Evolutionary conservation across 2,113 vertebrate species (phyloP), one percentile per base, ranked within the genome.

Genomic region (Herpailurus yagouaroundi): DNA sequence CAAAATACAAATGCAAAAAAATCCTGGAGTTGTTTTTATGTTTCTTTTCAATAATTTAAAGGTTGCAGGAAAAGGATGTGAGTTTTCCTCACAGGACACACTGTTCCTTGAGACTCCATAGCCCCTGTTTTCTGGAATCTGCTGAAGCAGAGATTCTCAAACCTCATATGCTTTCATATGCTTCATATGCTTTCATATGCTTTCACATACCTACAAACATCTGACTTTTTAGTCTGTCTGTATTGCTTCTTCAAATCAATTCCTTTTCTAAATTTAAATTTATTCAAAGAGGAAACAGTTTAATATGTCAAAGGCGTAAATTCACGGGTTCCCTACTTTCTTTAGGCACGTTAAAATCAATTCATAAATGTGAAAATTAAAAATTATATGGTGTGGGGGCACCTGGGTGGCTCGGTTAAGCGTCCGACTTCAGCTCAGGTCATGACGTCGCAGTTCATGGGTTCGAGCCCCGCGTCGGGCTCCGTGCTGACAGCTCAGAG

Each of bases 231-330:
- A 10, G 69, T 66, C 81, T 31, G 16, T 77, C 95, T 76, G 18
- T 50, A 74, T 60, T 16, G 21, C 36, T 66, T 97, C 36, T 66
- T 97, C 76, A n/a, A 60, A 85, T 95, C 82, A 77, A 66, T 80
- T 84, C 21, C 16, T 87, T 92, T 94, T 89, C 71, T 63, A 88
- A 85, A 69, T 41, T 64, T 89, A 64, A 79, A 48, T 60, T 52
- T 81, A 64, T 52, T 87, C 84, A 50, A 68, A 82, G 36, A 81
- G 45, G 23, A 71, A 79, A 21, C 33, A 19, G 87, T 71, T 94
- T 81, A 41, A 85, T 38, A 80, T 21, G 19, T 3, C 19, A n/a
- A 12, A 18, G 38, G 38, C 23, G 2, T 55, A 16, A 92, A 83
- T 79, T 68, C n/a, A 36, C 31, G 41, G 27, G 12, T 66, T 86